These are phyloP conservation scores for Xiphophorus hellerii DNA, from an alignment of 2,113 vertebrate species.

Conservation along the genomic window DNA sequence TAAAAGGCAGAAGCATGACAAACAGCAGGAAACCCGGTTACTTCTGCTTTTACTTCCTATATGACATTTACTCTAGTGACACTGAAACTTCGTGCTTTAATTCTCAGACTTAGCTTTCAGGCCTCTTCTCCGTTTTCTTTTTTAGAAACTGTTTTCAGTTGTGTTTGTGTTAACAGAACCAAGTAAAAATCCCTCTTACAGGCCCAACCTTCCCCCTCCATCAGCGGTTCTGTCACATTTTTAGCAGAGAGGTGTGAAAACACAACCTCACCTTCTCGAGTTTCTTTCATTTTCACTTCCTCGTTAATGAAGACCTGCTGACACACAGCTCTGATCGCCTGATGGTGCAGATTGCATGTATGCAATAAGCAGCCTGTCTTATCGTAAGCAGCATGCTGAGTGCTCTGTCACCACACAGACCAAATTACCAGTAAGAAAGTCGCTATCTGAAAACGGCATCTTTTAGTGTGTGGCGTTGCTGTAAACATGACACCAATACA, in stretches of 20 bases:
- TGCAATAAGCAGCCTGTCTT: not conserved
- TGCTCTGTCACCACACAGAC: not conserved
- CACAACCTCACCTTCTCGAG: not conserved
- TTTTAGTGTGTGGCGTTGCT: not conserved
- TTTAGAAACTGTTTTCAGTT: not conserved
- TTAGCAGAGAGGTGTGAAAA: constrained; percentile 45
- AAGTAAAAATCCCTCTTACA: not conserved
- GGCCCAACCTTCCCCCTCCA: not conserved
- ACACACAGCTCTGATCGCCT: not conserved
- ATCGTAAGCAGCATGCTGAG: not conserved
- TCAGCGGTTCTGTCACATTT: constrained; percentile 24
- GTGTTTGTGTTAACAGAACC: not conserved
- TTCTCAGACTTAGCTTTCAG: too few relatives aligned
- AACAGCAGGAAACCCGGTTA: constrained; percentile 19
- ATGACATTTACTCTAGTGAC: not conserved
- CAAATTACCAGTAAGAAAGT: not conserved
- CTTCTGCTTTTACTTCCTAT: constrained; percentile 37
- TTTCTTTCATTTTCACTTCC: constrained; percentile 38
- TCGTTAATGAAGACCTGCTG: constrained; percentile 2
- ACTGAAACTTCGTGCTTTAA: not conserved
- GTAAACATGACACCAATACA: not conserved
- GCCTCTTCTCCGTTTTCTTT: not conserved
- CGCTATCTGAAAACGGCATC: constrained; percentile 10
- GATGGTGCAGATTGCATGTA: not conserved
- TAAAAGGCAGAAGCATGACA: not conserved